These are phyloP conservation scores for Tolmerus cingulatus DNA, from an alignment of 2,888 invertebrate species.

Conservation along the genomic window DNA sequence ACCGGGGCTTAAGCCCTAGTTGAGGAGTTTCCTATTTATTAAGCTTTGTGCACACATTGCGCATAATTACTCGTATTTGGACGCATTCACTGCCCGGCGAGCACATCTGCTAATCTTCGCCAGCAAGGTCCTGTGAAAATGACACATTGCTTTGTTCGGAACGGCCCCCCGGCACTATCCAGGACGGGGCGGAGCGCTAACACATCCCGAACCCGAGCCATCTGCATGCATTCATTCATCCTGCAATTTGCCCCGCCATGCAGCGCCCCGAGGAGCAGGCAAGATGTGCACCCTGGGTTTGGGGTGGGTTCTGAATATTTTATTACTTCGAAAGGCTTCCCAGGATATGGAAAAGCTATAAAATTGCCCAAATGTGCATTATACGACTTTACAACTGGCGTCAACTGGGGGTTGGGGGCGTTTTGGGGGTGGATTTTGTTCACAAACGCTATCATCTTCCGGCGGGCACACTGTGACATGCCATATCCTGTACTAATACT, in stretches of 20 bases:
- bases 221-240: background rate
- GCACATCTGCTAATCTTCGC: background rate
- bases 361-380: background rate
- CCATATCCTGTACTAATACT: background rate
- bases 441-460: background rate
- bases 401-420: background rate
- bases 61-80: background rate
- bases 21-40: background rate
- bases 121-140: background rate
- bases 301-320: background rate
- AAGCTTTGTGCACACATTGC: background rate
- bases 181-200: background rate
- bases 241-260: background rate
- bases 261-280: background rate
- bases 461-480: background rate
- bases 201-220: background rate
- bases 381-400: background rate
- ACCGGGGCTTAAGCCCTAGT: background rate
- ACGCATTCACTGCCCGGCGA: background rate
- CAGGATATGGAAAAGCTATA: background rate
- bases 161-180: background rate
- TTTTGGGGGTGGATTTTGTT: background rate
- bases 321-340: background rate
- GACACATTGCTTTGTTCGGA: background rate
- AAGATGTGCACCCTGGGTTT: background rate